phyloP scores from a whole-genome alignment of 1,140 invertebrate genomes.

The Telenomus remus region DNA sequence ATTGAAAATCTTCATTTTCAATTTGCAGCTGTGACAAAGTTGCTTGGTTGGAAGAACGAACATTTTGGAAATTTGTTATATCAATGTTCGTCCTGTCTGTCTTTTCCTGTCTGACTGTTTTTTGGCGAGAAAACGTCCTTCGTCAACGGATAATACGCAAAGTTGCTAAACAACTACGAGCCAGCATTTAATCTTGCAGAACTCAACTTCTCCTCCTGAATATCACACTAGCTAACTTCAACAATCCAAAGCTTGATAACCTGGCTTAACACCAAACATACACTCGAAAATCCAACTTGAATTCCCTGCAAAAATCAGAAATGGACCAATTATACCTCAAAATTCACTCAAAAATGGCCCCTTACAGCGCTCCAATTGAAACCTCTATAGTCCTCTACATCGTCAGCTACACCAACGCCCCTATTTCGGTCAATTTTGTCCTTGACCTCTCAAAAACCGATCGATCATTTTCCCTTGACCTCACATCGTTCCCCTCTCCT shows the following conservation, averaged over 20 bases:
- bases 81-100: constrained; percentile 82
- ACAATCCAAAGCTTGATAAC: too few species aligned
- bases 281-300: too few species aligned
- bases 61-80: constrained; percentile 90
- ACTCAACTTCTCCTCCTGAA: too few species aligned
- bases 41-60: constrained; percentile 83
- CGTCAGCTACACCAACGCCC: constrained; percentile 69
- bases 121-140: constrained; percentile 77
- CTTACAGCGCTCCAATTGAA: constrained; percentile 70
- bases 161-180: constrained; percentile 78
- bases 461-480: too few species aligned
- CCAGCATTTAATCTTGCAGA: constrained; percentile 72
- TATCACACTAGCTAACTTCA: too few species aligned
- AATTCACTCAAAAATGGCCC: constrained; percentile 59
- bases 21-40: constrained; percentile 82
- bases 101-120: constrained; percentile 78
- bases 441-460: constrained; percentile 1
- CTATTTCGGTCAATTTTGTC: constrained; percentile 62
- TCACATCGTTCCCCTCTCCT: background rate
- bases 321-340: constrained; percentile 68
- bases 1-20: too few species aligned
- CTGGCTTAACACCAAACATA: too few species aligned
- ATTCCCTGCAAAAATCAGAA: too few species aligned
- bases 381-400: constrained; percentile 68
- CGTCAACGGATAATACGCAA: constrained; percentile 78